Evolutionary conservation across 2,888 invertebrate genomes (phyloP), one percentile per base, ranked within the genome.

Genomic region (Lissocephala sabroskyi): DNA sequence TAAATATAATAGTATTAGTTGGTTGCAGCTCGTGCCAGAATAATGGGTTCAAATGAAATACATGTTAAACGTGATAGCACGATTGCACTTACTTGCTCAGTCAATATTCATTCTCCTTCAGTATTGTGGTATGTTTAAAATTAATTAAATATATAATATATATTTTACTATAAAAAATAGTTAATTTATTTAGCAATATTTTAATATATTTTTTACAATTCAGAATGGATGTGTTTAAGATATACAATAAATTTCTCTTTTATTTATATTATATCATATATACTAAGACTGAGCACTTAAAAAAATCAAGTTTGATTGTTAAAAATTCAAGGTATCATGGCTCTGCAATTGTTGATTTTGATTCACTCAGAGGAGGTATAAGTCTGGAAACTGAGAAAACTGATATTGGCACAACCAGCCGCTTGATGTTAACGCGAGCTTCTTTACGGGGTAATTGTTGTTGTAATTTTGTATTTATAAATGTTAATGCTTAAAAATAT

Each of bases 251-350:
- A n/a, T n/a, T n/a, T n/a, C n/a, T n/a, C n/a, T n/a, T n/a, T n/a
- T n/a, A n/a, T n/a, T n/a, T n/a, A n/a, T n/a, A n/a, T n/a, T n/a
- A n/a, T n/a, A n/a, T n/a, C n/a, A n/a, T n/a, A n/a, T n/a, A n/a
- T n/a, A n/a, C n/a, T n/a, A n/a, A n/a, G n/a, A n/a, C n/a, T n/a
- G n/a, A n/a, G n/a, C n/a, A n/a, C n/a, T n/a, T n/a, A n/a, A n/a
- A n/a, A n/a, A n/a, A n/a, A n/a, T n/a, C n/a, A n/a, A n/a, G n/a
- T n/a, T n/a, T n/a, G n/a, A n/a, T n/a, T n/a, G n/a, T n/a, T n/a
- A n/a, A n/a, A n/a, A n/a, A n/a, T n/a, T n/a, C n/a, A n/a, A n/a
- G 95, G 95, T 94, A 93, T 82, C 94, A 94, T 81, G 94, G 94
- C 30, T 89, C 87, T 56, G 86, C 91, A 17, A 90, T 94, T 44